Conservation (phyloP, 2,888 invertebrate species). For the Stenolophus ochropezus region DNA sequence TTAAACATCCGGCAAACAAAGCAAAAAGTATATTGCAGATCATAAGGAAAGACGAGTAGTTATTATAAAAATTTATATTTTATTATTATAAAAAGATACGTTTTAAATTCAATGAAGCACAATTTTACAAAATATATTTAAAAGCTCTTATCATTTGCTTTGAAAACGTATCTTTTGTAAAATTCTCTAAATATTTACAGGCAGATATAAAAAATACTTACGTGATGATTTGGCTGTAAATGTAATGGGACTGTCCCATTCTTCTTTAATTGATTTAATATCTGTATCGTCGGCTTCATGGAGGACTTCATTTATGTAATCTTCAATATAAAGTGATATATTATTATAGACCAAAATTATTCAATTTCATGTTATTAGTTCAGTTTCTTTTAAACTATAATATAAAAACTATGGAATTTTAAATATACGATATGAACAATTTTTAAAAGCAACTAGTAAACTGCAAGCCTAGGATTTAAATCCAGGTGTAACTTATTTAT, state of each 20-base stretch:
- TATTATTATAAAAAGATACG: no score
- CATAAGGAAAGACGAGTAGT: background rate
- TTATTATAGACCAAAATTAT: background rate
- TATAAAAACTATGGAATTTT: no score
- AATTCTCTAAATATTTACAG: background rate
- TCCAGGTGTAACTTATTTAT: no score
- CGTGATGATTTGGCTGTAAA: constrained; percentile 93
- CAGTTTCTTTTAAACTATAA: no score
- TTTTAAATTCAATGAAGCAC: no score
- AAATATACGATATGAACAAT: no score
- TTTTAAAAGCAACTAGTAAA: no score
- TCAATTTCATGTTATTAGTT: no score
- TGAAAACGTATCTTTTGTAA: constrained; percentile 16
- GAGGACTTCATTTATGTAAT: constrained; percentile 90
- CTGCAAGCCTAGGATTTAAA: no score
- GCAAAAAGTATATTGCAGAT: constrained; percentile 15
- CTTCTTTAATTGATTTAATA: constrained; percentile 78
- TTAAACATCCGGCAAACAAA: constrained; percentile 28
- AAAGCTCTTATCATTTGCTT: background rate
- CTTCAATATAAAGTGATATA: constrained; percentile 70
- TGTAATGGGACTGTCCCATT: constrained; percentile 91
- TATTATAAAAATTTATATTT: background rate
- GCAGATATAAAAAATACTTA: constrained; percentile 75
- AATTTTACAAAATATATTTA: no score
- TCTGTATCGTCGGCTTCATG: constrained; percentile 79